Base-by-base conservation (phyloP, 2,797 vertebrate genomes). In the Podargus strigoides region DNA sequence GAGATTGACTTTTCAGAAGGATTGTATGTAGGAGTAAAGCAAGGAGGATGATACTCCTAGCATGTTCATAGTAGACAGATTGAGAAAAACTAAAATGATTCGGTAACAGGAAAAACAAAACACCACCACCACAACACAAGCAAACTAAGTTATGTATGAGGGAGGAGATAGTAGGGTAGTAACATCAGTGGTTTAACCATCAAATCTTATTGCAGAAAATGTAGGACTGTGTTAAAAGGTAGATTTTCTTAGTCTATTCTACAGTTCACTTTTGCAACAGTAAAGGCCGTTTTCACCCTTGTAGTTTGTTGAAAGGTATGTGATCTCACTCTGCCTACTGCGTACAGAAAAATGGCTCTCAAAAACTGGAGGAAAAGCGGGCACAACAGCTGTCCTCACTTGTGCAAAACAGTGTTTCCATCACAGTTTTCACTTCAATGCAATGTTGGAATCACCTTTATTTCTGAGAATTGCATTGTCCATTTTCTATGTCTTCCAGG, bases 61-160 rank as follows among this genome's bases (percentile, higher is more conserved):
- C 0, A 1, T 34, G 27, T 7, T 30, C 4, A 1, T 14, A 56
- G 22, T 1, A 72, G 34, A 36, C 6, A 63, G 41, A 39, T 13
- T 34, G n/a, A 72, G 44, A 88, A 67, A 10, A 47, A 50, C 28
- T 36, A n/a, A 81, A 68, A 39, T 32, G 1, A 46, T 47, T 70
- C 6, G 0, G 12, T 53, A 67, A 66, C 32, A 49, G 1, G 2
- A 53, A 72, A 60, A 84, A 32, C 50, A 34, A 26, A 81, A 6
- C 16, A 34, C 12, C 27, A 27, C 13, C 8, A 41, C 21, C 27
- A 12, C 11, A 53, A 34, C 8, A 46, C 44, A 79, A 56, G 12
- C 9, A 41, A 81, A 34, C 5, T 8, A 58, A 36, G 13, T 76
- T 70, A 36, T 10, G 22, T 30, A 10, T 26, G 19, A 17, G 7